Conservation (phyloP, 2,888 invertebrate species). For the Prosopocoilus inquinatus region DNA sequence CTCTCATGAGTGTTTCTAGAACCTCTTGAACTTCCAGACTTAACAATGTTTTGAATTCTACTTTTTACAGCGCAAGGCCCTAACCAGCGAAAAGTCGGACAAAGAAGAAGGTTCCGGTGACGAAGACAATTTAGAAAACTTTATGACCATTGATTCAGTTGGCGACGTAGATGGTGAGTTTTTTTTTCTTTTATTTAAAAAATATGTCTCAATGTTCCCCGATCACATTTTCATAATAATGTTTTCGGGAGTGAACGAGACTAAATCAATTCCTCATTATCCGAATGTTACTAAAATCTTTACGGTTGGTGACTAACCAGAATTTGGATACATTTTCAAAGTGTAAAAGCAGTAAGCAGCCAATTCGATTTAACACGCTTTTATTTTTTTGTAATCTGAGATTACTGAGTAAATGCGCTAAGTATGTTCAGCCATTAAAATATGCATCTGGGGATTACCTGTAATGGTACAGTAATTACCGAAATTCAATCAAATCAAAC, state of each 20-base stretch:
- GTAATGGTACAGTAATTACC: too few species aligned
- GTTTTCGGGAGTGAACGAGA: slow-evolving; percentile 29
- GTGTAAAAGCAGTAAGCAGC: background rate
- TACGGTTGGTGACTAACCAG: slow-evolving; percentile 23
- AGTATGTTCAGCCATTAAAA: too few species aligned
- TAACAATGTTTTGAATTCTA: slow-evolving; percentile 1
- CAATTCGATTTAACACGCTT: background rate
- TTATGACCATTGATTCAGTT: slow-evolving; percentile 85
- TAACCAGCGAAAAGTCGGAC: slow-evolving; percentile 47
- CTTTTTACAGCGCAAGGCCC: slow-evolving; percentile 57
- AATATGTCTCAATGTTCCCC: slow-evolving; percentile 32
- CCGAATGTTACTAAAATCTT: slow-evolving; percentile 17
- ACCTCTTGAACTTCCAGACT: background rate
- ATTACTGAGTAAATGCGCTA: too few species aligned
- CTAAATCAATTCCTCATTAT: slow-evolving; percentile 28
- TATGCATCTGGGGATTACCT: too few species aligned
- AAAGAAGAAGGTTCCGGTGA: slow-evolving; percentile 62
- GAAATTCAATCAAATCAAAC: too few species aligned
- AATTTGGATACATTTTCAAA: slow-evolving; percentile 24
- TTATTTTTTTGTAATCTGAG: background rate
- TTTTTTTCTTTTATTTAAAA: slow-evolving; percentile 6
- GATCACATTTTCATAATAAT: slow-evolving; percentile 24
- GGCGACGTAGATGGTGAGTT: slow-evolving; percentile 75
- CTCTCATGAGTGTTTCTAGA: background rate
- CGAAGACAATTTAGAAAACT: slow-evolving; percentile 75